Percentiles rank a stretch among this genome's conserved stretches.
Conservation (phyloP, 2,797 vertebrate genomes). For the Tenualosa thibaudeaui region DNA sequence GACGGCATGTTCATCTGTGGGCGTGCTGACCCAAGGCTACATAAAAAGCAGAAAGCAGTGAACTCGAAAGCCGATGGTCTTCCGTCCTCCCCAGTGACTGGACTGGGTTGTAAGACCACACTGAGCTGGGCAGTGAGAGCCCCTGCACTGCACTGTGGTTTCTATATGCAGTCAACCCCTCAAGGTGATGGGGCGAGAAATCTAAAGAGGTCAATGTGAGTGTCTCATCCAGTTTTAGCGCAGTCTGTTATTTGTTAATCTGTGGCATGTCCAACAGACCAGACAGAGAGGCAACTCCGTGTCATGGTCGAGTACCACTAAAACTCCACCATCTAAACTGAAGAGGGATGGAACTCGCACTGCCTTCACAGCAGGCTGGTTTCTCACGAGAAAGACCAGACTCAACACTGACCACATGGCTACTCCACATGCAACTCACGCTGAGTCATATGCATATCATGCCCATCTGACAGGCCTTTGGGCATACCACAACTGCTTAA, state of each 20-base stretch:
- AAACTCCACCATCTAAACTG: neutral
- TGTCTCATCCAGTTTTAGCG: neutral
- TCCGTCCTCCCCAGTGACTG: neutral
- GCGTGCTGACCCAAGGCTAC: neutral
- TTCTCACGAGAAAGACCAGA: neutral
- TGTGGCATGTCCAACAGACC: neutral
- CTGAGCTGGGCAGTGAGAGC: neutral
- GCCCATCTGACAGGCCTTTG: neutral
- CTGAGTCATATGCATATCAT: neutral
- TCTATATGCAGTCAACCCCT: neutral
- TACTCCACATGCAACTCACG: neutral
- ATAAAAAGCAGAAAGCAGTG: slow-evolving; percentile 20
- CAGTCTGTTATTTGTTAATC: neutral
- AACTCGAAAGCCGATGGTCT: neutral
- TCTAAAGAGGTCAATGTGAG: neutral
- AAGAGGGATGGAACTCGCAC: neutral
- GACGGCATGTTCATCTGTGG: neutral
- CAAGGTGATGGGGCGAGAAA: neutral
- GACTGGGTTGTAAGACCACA: neutral
- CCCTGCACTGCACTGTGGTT: neutral
- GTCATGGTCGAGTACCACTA: neutral
- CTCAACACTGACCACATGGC: neutral
- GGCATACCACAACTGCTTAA: neutral
- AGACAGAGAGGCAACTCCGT: neutral
- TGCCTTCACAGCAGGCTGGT: neutral